These are phyloP conservation scores for Strigamia transsilvanica DNA, from an alignment of 2,888 invertebrate species.

Conservation along the genomic window DNA sequence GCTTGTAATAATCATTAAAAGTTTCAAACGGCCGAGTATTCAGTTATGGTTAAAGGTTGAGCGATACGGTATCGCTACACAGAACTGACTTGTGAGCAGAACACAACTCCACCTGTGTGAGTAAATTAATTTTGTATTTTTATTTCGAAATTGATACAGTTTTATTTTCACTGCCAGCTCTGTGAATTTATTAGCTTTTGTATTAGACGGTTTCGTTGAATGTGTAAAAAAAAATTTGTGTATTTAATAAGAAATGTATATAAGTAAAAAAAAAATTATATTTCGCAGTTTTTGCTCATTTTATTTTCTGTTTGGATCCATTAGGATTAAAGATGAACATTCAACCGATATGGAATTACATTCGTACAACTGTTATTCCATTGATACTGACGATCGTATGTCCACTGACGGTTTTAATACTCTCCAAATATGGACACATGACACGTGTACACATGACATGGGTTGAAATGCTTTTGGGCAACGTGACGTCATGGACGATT, in stretches of 20 bases:
- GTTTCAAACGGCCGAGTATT: no score
- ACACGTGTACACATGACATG: neutral
- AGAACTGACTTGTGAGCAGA: no score
- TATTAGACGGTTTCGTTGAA: neutral
- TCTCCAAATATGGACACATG: neutral
- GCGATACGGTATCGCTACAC: no score
- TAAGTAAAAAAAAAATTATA: slow-evolving; percentile 16
- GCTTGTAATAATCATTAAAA: no score
- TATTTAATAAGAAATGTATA: slow-evolving; percentile 13
- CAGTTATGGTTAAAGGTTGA: no score
- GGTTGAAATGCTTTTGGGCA: slow-evolving; percentile 13
- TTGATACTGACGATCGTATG: neutral
- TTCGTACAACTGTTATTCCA: neutral
- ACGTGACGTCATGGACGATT: slow-evolving; percentile 56
- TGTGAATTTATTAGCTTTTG: neutral
- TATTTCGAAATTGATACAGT: neutral
- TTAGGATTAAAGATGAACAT: neutral
- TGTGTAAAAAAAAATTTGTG: neutral
- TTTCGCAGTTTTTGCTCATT: neutral
- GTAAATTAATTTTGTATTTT: neutral
- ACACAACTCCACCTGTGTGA: neutral
- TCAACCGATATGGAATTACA: neutral
- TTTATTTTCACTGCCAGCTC: neutral
- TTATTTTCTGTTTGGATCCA: neutral
- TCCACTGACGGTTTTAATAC: neutral